Conservation (phyloP, 1,140 invertebrate species). For the Plodia interpunctella region DNA sequence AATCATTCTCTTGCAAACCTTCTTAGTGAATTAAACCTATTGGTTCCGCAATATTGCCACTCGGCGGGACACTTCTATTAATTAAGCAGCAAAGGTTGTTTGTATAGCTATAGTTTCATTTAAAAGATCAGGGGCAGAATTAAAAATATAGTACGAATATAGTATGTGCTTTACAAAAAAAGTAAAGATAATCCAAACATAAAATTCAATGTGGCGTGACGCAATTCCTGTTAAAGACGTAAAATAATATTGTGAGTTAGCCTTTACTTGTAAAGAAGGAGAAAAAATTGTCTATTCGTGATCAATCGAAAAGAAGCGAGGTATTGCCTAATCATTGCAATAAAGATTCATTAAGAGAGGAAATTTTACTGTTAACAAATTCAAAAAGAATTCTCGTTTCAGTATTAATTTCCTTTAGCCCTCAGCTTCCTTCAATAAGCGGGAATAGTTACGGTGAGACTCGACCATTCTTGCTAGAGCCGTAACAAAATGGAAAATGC, state of each 20-base stretch:
- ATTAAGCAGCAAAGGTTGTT: constrained; percentile 7
- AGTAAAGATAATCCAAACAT: no score
- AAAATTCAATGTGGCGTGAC: no score
- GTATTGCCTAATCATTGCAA: no score
- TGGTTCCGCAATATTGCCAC: constrained; percentile 2
- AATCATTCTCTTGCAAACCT: neutral
- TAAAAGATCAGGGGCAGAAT: neutral
- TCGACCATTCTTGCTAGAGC: constrained; percentile 3
- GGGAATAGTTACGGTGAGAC: constrained; percentile 10
- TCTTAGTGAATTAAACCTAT: neutral
- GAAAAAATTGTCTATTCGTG: no score
- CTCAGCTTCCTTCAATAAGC: constrained; percentile 12
- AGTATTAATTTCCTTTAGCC: constrained; percentile 18
- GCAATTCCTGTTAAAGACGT: no score
- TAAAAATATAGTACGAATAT: no score
- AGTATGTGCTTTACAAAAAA: no score
- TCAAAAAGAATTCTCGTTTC: constrained; percentile 6
- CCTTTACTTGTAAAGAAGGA: no score
- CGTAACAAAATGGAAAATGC: constrained; percentile 9
- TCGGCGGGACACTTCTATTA: neutral
- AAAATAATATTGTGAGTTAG: no score
- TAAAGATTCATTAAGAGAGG: no score
- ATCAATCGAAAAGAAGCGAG: no score
- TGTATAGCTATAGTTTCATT: neutral
- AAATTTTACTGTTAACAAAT: neutral